Base-by-base conservation (phyloP, 2,113 vertebrate genomes). In the Tachuris rubrigastra region DNA sequence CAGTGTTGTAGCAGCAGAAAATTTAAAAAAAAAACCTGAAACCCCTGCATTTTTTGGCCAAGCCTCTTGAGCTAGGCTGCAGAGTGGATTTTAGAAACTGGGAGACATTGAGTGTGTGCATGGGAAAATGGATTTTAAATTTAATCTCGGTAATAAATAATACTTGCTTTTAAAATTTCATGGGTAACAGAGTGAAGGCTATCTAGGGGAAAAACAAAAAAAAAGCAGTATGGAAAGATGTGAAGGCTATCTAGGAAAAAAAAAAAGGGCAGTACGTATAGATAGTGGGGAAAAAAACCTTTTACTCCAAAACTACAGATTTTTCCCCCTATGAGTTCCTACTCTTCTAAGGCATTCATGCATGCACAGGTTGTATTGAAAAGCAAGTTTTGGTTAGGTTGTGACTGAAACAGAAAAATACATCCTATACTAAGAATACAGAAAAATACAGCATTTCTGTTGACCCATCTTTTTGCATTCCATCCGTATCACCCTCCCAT, bases 281-380 rank as follows among this genome's bases (percentile, higher is more conserved):
- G n/a, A 42, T 63, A 13, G 16, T 37, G 9, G 4, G 4, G 8
- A 25, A 42, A 31, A 35, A 66, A 8, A 3, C 2, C 2, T 76
- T 5, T 39, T 73, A 25, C 6, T 88, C 7, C 10, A n/a, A 21
- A 72, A 12, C 24, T 16, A 5, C 12, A 68, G 14, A 41, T 56
- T 58, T 39, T 72, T 3, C 2, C 12, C 17, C 5, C 1, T 5
- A 0, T 0, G 0, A 5, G 3, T 82, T 85, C 27, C 17, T 83
- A 56, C 17, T 58, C 24, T 83, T 85, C 21, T 15, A 56, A 72
- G 72, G 39, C 21, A 28, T 10, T 11, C 9, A 14, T 56, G 31
- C 35, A 8, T 52, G 49, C 20, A 33, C 18, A 30, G 42, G 25
- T 75, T 67, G 17, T 39, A 30, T 62, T 63, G 42, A 67, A 84